A percentile compares a stretch with the other conserved stretches of the same genome.
phyloP scores from a whole-genome alignment of 2,113 vertebrate genomes.

The Cephalophus harveyi region DNA sequence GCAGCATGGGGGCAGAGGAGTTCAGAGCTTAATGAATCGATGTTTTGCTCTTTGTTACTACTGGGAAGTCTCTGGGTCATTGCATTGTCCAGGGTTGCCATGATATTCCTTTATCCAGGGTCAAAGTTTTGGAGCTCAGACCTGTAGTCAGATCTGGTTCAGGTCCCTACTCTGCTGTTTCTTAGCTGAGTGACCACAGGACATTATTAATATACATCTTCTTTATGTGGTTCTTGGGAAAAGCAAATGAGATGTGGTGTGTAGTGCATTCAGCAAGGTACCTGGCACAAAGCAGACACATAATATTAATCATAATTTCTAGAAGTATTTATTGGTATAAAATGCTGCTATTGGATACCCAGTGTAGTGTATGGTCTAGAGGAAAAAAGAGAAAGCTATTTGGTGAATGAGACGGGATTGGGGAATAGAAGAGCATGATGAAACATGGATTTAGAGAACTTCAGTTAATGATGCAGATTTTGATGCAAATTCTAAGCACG shows the following conservation, averaged over 20 bases:
- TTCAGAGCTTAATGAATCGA: background rate
- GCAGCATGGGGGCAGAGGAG: background rate
- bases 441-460: background rate
- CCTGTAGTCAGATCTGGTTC: background rate
- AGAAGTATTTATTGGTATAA: background rate
- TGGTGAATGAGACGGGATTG: background rate
- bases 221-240: background rate
- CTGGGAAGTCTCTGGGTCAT: background rate
- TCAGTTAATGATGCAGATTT: background rate
- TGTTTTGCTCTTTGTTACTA: background rate
- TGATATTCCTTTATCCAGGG: background rate
- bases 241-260: background rate
- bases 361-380: background rate
- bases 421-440: background rate
- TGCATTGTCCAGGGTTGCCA: background rate
- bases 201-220: background rate
- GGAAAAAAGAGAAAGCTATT: background rate
- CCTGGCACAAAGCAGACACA: background rate
- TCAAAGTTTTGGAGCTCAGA: background rate
- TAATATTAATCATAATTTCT: background rate
- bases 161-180: background rate
- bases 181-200: background rate
- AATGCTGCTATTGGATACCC: background rate
- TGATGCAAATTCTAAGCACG: background rate
- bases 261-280: background rate